Conservation (phyloP, 2,888 invertebrate species). For the Dendrolimus pini region DNA sequence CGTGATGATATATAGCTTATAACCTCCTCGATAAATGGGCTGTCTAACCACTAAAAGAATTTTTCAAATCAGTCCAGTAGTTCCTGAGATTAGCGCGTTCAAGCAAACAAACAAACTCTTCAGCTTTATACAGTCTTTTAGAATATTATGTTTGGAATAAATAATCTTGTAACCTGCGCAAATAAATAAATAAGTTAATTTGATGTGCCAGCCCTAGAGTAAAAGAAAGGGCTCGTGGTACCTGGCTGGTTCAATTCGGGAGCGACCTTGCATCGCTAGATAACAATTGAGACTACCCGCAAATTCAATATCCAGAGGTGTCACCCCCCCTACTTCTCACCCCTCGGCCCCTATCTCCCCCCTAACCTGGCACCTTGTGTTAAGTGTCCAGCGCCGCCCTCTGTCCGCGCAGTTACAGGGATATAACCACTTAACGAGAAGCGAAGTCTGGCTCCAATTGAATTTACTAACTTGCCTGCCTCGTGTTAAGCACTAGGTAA, state of each 20-base stretch:
- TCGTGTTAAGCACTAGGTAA: conserved; percentile 24
- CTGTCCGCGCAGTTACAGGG: conserved; percentile 47
- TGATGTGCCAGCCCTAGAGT: conserved; percentile 41
- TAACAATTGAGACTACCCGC: conserved; percentile 70
- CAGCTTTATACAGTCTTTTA: too few relatives aligned
- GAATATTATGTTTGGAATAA: too few relatives aligned
- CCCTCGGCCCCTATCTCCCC: conserved; percentile 13
- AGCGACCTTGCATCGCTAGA: conserved; percentile 69
- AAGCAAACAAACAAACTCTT: too few relatives aligned
- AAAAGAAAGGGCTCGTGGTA: conserved; percentile 61
- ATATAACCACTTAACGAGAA: conserved; percentile 73
- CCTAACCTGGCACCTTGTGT: conserved; percentile 40
- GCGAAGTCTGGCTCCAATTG: conserved; percentile 66
- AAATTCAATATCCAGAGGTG: conserved; percentile 75
- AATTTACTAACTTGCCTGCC: conserved; percentile 33
- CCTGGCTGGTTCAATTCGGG: conserved; percentile 50
- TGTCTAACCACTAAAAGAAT: too few relatives aligned
- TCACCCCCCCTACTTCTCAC: conserved; percentile 18
- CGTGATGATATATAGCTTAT: too few relatives aligned
- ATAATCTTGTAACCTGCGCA: too few relatives aligned
- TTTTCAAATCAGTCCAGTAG: too few relatives aligned
- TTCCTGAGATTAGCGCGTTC: too few relatives aligned
- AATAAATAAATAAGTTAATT: background rate
- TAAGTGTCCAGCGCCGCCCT: conserved; percentile 55
- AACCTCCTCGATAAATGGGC: too few relatives aligned